phyloP scores from a whole-genome alignment of 2,888 invertebrate species.

The Aleiodes alternator region DNA sequence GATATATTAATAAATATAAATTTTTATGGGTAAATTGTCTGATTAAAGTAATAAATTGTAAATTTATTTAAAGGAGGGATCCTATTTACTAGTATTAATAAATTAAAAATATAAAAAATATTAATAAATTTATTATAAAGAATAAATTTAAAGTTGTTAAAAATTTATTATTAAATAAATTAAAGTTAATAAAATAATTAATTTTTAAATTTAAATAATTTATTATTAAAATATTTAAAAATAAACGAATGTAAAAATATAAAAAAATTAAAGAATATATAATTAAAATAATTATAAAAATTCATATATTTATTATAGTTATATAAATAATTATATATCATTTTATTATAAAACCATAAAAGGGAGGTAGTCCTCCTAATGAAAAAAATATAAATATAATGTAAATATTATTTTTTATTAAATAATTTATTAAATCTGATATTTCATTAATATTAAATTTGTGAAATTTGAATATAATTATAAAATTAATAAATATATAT shows the following conservation, averaged over 20 bases:
- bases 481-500: constrained; percentile 71
- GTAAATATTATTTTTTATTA: constrained; percentile 69
- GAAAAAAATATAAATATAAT: constrained; percentile 12
- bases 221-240: constrained; percentile 67
- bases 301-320: constrained; percentile 40
- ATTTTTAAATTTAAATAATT: constrained; percentile 75
- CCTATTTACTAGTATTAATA: constrained; percentile 79
- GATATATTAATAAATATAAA: constrained; percentile 42
- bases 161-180: constrained; percentile 6
- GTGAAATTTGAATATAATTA: constrained; percentile 76
- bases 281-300: constrained; percentile 38
- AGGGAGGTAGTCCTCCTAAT: constrained; percentile 50
- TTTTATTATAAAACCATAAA: constrained; percentile 67
- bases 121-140: constrained; percentile 64
- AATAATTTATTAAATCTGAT: constrained; percentile 61
- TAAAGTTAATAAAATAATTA: constrained; percentile 74
- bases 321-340: constrained; percentile 72
- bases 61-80: constrained; percentile 70
- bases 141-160: constrained; percentile 76
- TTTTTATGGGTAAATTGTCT: constrained; percentile 58
- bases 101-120: constrained; percentile 75
- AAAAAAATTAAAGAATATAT: constrained; percentile 45
- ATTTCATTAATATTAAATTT: constrained; percentile 75
- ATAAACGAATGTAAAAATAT: constrained; percentile 44
- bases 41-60: constrained; percentile 54